phyloP scores from a whole-genome alignment of 2,113 vertebrate species.

The Poeciliopsis occidentalis region DNA sequence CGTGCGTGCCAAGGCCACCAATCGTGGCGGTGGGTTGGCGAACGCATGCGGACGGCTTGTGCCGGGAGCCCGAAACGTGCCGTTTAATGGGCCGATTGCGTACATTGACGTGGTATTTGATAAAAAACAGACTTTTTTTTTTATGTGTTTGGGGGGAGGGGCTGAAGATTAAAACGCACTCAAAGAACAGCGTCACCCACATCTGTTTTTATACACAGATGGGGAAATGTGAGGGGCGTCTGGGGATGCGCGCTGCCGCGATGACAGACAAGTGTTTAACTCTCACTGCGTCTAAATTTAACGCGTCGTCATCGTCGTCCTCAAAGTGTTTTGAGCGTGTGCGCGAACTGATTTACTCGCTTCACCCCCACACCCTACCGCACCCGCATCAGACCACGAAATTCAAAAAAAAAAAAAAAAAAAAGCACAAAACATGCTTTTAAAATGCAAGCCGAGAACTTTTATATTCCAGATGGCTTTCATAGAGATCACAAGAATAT shows the following conservation, averaged over 20 bases:
- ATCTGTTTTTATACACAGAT: constrained; percentile 46
- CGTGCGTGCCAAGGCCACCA: constrained; percentile 38
- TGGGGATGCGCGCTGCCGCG: constrained; percentile 38
- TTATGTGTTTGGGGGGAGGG: background rate
- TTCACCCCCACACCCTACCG: constrained; percentile 3
- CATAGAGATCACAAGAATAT: constrained; percentile 60
- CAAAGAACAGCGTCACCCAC: constrained; percentile 8
- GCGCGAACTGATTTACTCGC: constrained; percentile 44
- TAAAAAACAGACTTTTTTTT: constrained; percentile 28
- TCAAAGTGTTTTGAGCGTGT: constrained; percentile 30
- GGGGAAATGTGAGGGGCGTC: constrained; percentile 43
- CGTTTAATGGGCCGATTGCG: constrained; percentile 27
- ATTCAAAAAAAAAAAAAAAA: constrained; percentile 5
- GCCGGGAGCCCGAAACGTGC: constrained; percentile 31
- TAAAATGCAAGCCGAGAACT: constrained; percentile 38
- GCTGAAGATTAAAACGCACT: constrained; percentile 1
- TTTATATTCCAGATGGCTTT: constrained; percentile 67
- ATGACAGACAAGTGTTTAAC: constrained; percentile 46
- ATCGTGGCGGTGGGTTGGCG: constrained; percentile 57
- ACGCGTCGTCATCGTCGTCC: constrained; percentile 16
- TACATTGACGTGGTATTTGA: constrained; percentile 35
- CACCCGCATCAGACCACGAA: constrained; percentile 27
- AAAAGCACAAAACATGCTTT: constrained; percentile 32
- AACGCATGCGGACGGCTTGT: constrained; percentile 49
- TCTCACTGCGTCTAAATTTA: constrained; percentile 45